Conservation (phyloP, 2,797 vertebrate species). For the Philypnodon macrostomus region DNA sequence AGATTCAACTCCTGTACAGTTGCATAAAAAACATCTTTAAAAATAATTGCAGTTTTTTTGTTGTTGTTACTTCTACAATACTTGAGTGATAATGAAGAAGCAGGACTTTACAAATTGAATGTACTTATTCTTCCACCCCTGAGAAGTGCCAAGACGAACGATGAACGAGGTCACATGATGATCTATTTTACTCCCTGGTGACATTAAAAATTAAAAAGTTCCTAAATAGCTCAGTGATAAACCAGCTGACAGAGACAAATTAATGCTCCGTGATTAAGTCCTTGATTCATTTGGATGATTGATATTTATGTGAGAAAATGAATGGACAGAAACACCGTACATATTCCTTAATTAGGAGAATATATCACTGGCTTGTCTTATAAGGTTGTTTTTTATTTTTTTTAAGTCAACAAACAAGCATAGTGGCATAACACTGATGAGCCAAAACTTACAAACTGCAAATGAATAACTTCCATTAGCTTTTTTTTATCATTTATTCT, state of each 20-base stretch:
- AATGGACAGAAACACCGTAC: constrained; percentile 26
- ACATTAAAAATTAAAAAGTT: constrained; percentile 32
- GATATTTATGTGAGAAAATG: constrained; percentile 46
- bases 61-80: too few species aligned
- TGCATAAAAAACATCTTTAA: too few species aligned
- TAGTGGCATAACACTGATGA: too few species aligned
- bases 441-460: too few species aligned
- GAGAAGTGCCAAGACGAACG: constrained; percentile 21
- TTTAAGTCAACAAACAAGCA: too few species aligned
- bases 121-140: not conserved
- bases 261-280: constrained; percentile 21
- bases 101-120: too few species aligned
- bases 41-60: too few species aligned
- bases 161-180: constrained; percentile 37
- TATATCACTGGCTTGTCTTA: constrained; percentile 15
- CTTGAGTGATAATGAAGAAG: too few species aligned
- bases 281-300: constrained; percentile 35
- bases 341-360: constrained; percentile 36
- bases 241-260: constrained; percentile 23
- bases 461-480: too few species aligned
- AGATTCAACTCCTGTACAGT: too few species aligned
- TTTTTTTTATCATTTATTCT: too few species aligned
- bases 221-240: constrained; percentile 26
- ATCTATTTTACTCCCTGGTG: constrained; percentile 44
- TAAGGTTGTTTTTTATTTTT: too few species aligned